Evolutionary conservation across 2,797 vertebrate species (phyloP), one percentile per base, ranked within the genome.

Genomic region (Argyrosomus regius): DNA sequence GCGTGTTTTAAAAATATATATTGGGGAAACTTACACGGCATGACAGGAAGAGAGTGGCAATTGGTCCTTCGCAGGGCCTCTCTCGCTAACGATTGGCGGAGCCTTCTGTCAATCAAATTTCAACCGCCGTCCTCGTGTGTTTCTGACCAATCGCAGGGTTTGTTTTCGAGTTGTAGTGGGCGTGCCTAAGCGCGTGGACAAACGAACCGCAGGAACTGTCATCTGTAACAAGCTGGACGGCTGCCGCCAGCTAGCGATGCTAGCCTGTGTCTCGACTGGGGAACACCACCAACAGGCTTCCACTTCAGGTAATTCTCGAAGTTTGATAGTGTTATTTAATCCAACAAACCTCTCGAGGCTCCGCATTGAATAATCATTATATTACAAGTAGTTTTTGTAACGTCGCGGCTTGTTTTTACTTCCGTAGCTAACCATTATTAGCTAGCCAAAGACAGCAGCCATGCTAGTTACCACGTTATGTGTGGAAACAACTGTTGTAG

Each of bases 151-250:
- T 95, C 91, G 72, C 0, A 11, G 12, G 20, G 6, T 95, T 96
- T 95, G 94, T 96, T 96, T 95, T 96, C 78, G 80, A 92, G 89
- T 86, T 68, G 90, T 83, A 85, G 88, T 91, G 83, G 95, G 95
- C 91, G 94, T 93, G 88, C 13, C 85, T 71, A 59, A 6, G 68
- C 89, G 92, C 89, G 91, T 91, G 91, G 87, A 84, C 64, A 53
- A 76, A 41, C 63, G 57, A 77, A 64, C 58, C 3, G 59, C 72
- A 85, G 83, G 83, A 93, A 87, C 89, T 94, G 92, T 92, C 93
- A 92, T 70, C 69, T 10, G 81, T 6, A 73, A 31, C 41, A 58
- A 73, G 53, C 72, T 75, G 82, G 28, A 82, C 67, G 52, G 69
- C 35, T 66, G 50, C 79, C 41, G 86, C 74, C 59, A 76, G 83